Base-by-base conservation (phyloP, 2,113 vertebrate genomes). In the Chelonoidis abingdonii region DNA sequence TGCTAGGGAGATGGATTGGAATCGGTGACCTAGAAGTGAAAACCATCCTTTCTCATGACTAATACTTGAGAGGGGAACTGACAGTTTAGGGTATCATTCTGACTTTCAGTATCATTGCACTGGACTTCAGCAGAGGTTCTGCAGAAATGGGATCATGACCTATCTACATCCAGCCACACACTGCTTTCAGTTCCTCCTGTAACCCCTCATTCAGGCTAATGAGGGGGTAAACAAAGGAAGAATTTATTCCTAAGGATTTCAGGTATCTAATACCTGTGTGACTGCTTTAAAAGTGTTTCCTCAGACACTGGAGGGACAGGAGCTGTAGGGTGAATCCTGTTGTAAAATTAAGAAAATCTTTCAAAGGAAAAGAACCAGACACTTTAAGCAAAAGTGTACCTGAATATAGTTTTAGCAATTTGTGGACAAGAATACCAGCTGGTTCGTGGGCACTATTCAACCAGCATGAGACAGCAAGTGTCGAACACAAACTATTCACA, bases 171-270 rank as follows among this genome's bases (percentile, higher is more conserved):
- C 62, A 69, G 16, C 0, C 0, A 85, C 21, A 85, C 54, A 13
- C n/a, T 87, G 80, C 10, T 22, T 0, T 0, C 2, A 14, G 11
- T 80, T 3, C 0, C 12, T 21, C 10, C 14, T 56, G 87, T 38
- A 47, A 47, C 10, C 41, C 29, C 88, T 56, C 80, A 52, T 57
- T 65, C 47, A n/a, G 14, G 19, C 85, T 82, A 41, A 69, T 4
- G 50, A 86, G 53, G 14, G 25, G 29, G 12, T 87, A 88, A 50
- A 89, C 5, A 25, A 0, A 4, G 13, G 82, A 62, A 56, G 88
- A 1, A 25, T 13, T 3, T 3, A 14, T 35, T 72, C 35, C 50
- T 9, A 52, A 88, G 44, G 75, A 35, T 83, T n/a, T 8, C 21
- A 38, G 29, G 31, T 24, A 56, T 29, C 13, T 5, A 81, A 54